phyloP scores from a whole-genome alignment of 2,888 invertebrate genomes.

The Melanchra persicariae region DNA sequence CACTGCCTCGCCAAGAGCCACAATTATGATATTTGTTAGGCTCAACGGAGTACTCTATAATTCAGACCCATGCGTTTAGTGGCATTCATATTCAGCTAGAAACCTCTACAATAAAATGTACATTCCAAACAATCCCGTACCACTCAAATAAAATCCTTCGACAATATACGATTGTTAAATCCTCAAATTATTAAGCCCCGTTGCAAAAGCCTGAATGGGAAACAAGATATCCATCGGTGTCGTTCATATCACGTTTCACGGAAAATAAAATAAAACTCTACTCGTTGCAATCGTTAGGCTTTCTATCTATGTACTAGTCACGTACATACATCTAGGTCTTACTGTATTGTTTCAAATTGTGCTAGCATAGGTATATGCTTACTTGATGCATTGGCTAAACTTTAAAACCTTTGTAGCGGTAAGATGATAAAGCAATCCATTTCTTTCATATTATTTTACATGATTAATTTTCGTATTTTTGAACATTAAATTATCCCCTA shows the following conservation, averaged over 20 bases:
- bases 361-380: not conserved
- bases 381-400: not conserved
- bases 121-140: not conserved
- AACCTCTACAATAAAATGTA: conserved; percentile 9
- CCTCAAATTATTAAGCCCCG: not conserved
- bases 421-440: not conserved
- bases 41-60: too few species aligned
- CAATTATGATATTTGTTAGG: too few species aligned
- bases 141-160: conserved; percentile 14
- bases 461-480: too few species aligned
- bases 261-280: conserved; percentile 6
- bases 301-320: not conserved
- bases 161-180: conserved; percentile 7
- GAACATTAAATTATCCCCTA: too few species aligned
- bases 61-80: too few species aligned
- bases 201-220: conserved; percentile 7
- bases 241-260: not conserved
- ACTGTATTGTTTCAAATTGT: not conserved
- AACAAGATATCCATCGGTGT: not conserved
- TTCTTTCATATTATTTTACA: too few species aligned
- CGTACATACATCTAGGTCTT: not conserved
- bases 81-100: conserved; percentile 15
- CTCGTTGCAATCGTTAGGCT: not conserved
- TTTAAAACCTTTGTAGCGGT: not conserved
- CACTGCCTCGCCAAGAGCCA: not conserved